phyloP scores from a whole-genome alignment of 2,797 vertebrate species.

The Mormyrus hasselquistii region DNA sequence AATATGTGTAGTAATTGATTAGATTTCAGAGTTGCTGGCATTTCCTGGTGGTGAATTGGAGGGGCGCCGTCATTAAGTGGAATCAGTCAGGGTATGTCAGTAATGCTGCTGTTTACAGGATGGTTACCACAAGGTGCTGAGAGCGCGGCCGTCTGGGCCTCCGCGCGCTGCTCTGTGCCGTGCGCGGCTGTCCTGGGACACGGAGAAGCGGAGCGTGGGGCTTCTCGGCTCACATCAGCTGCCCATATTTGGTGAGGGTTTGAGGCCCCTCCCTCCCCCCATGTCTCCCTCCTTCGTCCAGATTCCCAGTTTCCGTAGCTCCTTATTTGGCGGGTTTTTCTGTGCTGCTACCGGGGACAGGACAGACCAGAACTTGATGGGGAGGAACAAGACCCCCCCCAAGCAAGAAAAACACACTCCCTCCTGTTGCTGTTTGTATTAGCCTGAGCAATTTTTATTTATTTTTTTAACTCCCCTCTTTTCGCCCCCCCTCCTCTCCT shows the following conservation, averaged over 20 bases:
- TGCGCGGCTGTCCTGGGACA: background rate
- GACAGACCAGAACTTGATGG: background rate
- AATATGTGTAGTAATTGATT: background rate
- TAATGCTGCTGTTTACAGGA: background rate
- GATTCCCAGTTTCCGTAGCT: constrained; percentile 62
- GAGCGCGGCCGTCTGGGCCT: background rate
- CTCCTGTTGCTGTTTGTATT: background rate
- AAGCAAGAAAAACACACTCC: background rate
- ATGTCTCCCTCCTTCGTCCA: constrained; percentile 56
- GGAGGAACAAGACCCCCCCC: background rate
- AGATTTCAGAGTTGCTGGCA: background rate
- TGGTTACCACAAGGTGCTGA: background rate
- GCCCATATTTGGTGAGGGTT: constrained; percentile 80
- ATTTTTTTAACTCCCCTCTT: background rate
- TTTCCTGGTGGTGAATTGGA: background rate
- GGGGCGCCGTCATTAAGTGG: background rate
- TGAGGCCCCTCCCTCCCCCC: constrained; percentile 52
- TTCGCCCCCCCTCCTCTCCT: background rate
- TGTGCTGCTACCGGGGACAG: background rate
- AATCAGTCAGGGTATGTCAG: background rate
- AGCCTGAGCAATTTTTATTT: background rate
- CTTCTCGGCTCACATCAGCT: constrained; percentile 40
- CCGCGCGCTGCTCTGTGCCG: background rate
- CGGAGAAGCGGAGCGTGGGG: background rate
- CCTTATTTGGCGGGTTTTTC: constrained; percentile 75